Percentiles rank a stretch among this genome's conserved stretches.
Conservation (phyloP, 1,140 invertebrate species). For the Homalodisca vitripennis region DNA sequence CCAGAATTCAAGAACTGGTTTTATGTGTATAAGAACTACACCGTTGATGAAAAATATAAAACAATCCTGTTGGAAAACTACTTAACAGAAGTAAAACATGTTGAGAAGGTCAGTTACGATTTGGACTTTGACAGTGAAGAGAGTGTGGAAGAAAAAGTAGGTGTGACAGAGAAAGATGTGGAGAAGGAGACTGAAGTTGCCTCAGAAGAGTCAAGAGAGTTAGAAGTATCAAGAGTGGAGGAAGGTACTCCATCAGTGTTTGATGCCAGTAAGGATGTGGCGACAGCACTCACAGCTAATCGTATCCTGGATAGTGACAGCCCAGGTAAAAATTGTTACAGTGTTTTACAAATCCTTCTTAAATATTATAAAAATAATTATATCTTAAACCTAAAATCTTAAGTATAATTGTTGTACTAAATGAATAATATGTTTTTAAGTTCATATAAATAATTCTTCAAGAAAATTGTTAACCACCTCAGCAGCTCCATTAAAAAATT, state of each 20-base stretch:
- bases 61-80: slow-evolving; percentile 57
- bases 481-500: too few species aligned
- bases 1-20: slow-evolving; percentile 64
- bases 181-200: slow-evolving; percentile 20
- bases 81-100: slow-evolving; percentile 53
- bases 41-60: slow-evolving; percentile 58
- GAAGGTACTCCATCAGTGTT: slow-evolving; percentile 33
- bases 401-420: too few species aligned
- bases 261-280: slow-evolving; percentile 15
- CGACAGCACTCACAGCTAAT: slow-evolving; percentile 49
- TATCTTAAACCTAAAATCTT: too few species aligned
- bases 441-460: too few species aligned
- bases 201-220: slow-evolving; percentile 26
- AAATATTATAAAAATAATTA: too few species aligned
- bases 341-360: too few species aligned
- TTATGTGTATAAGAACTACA: slow-evolving; percentile 63
- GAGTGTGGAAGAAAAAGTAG: slow-evolving; percentile 3
- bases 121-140: slow-evolving; percentile 16
- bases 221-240: slow-evolving; percentile 2
- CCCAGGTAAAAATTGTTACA: slow-evolving; percentile 16
- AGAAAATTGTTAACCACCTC: too few species aligned
- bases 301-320: slow-evolving; percentile 49
- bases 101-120: slow-evolving; percentile 31
- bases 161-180: background rate
- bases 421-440: too few species aligned